A percentile compares a stretch with the other conserved stretches of the same genome.
Conservation (phyloP, 2,113 vertebrate genomes). For the Strigops habroptila region DNA sequence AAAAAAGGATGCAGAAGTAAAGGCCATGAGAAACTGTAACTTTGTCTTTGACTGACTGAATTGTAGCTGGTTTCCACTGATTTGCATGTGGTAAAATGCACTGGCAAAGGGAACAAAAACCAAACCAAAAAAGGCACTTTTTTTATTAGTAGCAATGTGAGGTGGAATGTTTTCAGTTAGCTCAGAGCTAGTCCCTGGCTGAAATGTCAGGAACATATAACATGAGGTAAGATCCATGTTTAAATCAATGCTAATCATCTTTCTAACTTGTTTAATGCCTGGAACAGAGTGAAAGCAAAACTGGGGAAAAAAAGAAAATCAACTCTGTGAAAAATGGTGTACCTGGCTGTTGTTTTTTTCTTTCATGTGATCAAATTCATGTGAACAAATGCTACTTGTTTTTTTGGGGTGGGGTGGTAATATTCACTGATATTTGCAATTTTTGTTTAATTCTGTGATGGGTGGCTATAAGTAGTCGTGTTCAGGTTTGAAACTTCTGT, state of each 20-base stretch:
- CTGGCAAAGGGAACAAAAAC: not conserved
- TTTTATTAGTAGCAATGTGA: not conserved
- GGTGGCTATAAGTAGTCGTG: not conserved
- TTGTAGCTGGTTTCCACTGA: not conserved
- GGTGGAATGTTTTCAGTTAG: not conserved
- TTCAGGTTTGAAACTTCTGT: not conserved
- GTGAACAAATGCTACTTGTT: not conserved
- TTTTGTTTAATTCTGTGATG: not conserved
- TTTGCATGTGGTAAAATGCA: not conserved
- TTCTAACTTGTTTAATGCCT: not conserved
- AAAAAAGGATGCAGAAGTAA: fast-evolving
- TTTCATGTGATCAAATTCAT: not conserved
- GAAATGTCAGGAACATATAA: not conserved
- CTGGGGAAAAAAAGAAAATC: not conserved
- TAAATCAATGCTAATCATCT: not conserved
- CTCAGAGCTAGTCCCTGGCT: not conserved
- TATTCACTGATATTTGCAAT: not conserved
- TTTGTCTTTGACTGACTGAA: not conserved
- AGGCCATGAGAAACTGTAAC: not conserved
- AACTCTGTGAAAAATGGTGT: not conserved
- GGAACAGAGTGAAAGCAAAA: not conserved
- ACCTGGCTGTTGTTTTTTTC: not conserved
- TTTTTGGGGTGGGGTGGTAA: not conserved
- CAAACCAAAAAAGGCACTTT: fast-evolving
- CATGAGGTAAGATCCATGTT: not conserved